phyloP scores from a whole-genome alignment of 2,888 invertebrate genomes.

The Synergus laeviventris region DNA sequence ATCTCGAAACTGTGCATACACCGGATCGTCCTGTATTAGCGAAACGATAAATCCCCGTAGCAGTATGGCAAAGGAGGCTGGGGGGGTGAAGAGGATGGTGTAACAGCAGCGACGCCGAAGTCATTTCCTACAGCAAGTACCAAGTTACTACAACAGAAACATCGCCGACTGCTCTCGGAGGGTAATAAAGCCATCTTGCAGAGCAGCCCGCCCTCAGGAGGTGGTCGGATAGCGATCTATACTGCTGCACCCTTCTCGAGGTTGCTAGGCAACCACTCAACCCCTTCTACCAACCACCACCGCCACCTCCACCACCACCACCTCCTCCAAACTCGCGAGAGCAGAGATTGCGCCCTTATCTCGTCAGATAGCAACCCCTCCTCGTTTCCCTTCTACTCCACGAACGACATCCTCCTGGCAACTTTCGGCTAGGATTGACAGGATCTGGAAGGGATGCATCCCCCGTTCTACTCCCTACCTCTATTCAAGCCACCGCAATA shows the following conservation, averaged over 20 bases:
- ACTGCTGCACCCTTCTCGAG: constrained; percentile 67
- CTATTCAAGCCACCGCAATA: constrained; percentile 67
- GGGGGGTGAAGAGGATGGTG: constrained; percentile 48
- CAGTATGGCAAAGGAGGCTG: constrained; percentile 41
- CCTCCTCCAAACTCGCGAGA: constrained; percentile 45
- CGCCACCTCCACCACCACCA: constrained; percentile 44
- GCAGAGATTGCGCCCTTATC: constrained; percentile 69
- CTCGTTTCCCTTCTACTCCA: constrained; percentile 62
- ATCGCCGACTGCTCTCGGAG: constrained; percentile 66
- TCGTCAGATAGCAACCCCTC: constrained; percentile 65
- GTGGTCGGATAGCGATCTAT: constrained; percentile 70
- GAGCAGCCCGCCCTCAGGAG: constrained; percentile 61
- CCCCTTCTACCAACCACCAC: constrained; percentile 60
- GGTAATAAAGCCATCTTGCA: constrained; percentile 76
- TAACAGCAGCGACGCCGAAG: constrained; percentile 59
- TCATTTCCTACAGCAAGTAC: constrained; percentile 67
- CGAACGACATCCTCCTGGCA: constrained; percentile 51
- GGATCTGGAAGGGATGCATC: constrained; percentile 41
- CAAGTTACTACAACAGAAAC: constrained; percentile 60
- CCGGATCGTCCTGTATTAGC: constrained; percentile 58
- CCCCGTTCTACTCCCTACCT: constrained; percentile 44
- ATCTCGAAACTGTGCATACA: constrained; percentile 33
- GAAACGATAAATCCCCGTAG: constrained; percentile 61
- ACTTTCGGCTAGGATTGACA: constrained; percentile 36
- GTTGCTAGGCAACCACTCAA: constrained; percentile 68